phyloP scores from a whole-genome alignment of 2,797 vertebrate species.

The Xiphophorus birchmanni region DNA sequence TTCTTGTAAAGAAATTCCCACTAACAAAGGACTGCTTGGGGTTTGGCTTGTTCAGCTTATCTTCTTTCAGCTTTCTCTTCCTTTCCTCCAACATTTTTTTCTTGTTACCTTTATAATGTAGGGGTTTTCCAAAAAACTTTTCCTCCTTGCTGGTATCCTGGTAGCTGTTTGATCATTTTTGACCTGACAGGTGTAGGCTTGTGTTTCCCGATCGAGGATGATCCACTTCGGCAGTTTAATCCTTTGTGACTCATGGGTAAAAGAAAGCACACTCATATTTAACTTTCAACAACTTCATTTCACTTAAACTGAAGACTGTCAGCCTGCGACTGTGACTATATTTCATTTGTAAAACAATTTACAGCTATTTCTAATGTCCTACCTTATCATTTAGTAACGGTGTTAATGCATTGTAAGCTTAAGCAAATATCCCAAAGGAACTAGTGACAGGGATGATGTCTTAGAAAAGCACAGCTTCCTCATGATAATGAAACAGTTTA shows the following conservation, averaged over 20 bases:
- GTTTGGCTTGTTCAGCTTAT: background rate
- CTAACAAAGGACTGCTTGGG: slow-evolving; percentile 10
- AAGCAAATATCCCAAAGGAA: slow-evolving; percentile 32
- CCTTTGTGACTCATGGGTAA: background rate
- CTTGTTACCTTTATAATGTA: background rate
- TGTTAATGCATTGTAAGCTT: slow-evolving; percentile 9
- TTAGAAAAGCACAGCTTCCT: slow-evolving; percentile 3
- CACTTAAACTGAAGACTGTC: background rate
- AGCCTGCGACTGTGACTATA: slow-evolving; percentile 1
- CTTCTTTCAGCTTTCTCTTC: slow-evolving; percentile 16
- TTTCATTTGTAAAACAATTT: slow-evolving; percentile 4
- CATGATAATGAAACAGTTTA: slow-evolving; percentile 22
- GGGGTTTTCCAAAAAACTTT: background rate
- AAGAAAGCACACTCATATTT: background rate
- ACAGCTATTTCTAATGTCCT: background rate
- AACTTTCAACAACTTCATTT: background rate
- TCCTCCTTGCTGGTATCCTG: background rate
- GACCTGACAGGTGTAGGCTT: slow-evolving; percentile 10
- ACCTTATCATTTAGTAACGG: background rate
- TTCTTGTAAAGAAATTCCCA: slow-evolving; percentile 62
- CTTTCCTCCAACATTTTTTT: background rate
- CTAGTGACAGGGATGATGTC: slow-evolving; percentile 27
- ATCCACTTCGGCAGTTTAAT: background rate
- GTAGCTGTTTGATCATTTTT: slow-evolving; percentile 1
- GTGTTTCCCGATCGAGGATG: background rate